Percentiles rank a stretch among this genome's conserved stretches.
phyloP scores from a whole-genome alignment of 2,797 vertebrate species.

The Pseudochaenichthys georgianus region DNA sequence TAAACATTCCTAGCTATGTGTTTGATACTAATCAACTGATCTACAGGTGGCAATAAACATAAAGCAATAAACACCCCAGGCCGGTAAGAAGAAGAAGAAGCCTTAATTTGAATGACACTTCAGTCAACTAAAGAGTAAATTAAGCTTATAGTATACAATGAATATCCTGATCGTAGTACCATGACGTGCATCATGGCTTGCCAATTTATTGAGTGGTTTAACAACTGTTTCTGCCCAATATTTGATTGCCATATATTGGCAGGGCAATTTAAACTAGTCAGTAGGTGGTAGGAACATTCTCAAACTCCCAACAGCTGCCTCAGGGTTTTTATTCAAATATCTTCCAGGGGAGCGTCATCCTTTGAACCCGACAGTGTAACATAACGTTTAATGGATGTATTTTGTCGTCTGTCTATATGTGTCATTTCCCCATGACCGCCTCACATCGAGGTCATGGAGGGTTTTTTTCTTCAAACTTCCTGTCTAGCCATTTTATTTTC shows the following conservation, averaged over 20 bases:
- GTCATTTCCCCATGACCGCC: neutral
- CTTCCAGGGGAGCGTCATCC: neutral
- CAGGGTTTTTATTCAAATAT: neutral
- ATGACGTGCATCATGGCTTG: neutral
- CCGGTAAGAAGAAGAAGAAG: neutral
- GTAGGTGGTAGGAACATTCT: neutral
- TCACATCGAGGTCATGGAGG: neutral
- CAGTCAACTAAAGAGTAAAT: neutral
- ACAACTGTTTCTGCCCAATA: neutral
- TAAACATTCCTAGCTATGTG: neutral
- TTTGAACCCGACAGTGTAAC: neutral
- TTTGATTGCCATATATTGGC: neutral
- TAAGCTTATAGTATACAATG: neutral
- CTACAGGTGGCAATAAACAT: neutral
- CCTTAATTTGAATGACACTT: neutral
- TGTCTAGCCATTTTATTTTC: slow-evolving; percentile 8
- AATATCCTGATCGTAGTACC: neutral
- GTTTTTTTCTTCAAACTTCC: slow-evolving; percentile 14
- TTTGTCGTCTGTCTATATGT: neutral
- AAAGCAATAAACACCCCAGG: neutral
- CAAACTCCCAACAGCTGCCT: neutral
- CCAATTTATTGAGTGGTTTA: neutral
- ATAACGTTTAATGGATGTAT: neutral
- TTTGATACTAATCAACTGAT: neutral
- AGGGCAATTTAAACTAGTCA: neutral